Conservation (phyloP, 2,888 invertebrate genomes). For the Colletes collaris region DNA sequence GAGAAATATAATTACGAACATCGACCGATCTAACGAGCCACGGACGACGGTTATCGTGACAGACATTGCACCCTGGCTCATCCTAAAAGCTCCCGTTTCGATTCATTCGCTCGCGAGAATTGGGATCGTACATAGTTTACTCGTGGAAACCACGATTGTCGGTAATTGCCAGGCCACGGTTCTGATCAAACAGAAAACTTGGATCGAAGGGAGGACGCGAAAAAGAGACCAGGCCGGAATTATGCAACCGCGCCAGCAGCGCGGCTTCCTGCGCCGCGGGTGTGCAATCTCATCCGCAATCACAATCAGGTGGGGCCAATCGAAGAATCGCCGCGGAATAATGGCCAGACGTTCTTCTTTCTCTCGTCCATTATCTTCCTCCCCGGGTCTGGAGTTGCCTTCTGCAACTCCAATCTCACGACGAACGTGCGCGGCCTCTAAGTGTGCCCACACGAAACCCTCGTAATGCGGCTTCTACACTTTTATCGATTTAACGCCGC, state of each 20-base stretch:
- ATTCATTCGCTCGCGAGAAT: too few species aligned
- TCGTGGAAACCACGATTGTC: too few species aligned
- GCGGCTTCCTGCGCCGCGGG: slow-evolving; percentile 54
- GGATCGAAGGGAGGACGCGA: background rate
- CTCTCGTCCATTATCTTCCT: slow-evolving; percentile 60
- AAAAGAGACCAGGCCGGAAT: slow-evolving; percentile 40
- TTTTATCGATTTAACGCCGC: slow-evolving; percentile 63
- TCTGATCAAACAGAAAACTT: background rate
- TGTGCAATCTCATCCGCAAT: slow-evolving; percentile 70
- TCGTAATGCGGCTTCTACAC: slow-evolving; percentile 63
- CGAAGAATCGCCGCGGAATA: slow-evolving; percentile 67
- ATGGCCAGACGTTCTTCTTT: slow-evolving; percentile 63
- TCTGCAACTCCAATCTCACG: slow-evolving; percentile 63
- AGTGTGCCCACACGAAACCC: slow-evolving; percentile 65
- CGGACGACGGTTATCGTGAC: too few species aligned
- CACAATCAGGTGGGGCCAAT: slow-evolving; percentile 68
- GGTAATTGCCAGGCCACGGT: background rate
- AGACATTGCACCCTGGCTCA: too few species aligned
- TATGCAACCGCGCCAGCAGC: slow-evolving; percentile 60
- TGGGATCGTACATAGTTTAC: too few species aligned
- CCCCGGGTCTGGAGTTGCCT: slow-evolving; percentile 47
- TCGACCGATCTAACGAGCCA: too few species aligned
- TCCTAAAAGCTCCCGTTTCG: too few species aligned
- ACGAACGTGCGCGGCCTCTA: slow-evolving; percentile 61
- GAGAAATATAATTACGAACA: too few species aligned